Percentiles rank a stretch among this genome's conserved stretches.
phyloP scores from a whole-genome alignment of 2,888 invertebrate species.

The Lycaena phlaeas region DNA sequence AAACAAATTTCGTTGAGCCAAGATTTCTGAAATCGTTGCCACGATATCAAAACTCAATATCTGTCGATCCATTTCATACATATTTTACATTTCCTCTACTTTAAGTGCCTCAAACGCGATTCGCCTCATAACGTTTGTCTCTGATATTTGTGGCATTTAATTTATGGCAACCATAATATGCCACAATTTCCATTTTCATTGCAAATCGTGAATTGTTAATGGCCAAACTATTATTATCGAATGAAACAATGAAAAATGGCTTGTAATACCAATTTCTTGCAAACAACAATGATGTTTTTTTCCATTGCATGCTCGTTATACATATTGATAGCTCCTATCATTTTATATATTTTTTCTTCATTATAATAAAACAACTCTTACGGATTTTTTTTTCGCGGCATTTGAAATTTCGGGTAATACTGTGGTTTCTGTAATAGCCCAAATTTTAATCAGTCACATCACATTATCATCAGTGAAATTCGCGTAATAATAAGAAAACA shows the following conservation, averaged over 20 bases:
- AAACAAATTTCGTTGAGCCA: conserved; percentile 17
- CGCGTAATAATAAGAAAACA: too few relatives aligned
- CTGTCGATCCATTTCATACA: conserved; percentile 52
- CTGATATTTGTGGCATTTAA: conserved; percentile 1
- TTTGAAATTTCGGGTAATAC: too few relatives aligned
- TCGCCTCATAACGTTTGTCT: background rate
- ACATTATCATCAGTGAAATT: too few relatives aligned
- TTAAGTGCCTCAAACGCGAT: conserved; percentile 10
- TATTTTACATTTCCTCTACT: conserved; percentile 49
- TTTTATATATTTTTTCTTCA: too few relatives aligned
- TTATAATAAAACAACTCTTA: too few relatives aligned
- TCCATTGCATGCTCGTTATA: too few relatives aligned
- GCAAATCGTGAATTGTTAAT: background rate
- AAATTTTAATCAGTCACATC: too few relatives aligned
- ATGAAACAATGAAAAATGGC: background rate
- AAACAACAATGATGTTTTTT: too few relatives aligned
- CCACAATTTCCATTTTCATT: background rate
- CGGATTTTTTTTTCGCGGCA: too few relatives aligned
- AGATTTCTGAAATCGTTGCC: conserved; percentile 39
- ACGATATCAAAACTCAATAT: conserved; percentile 59
- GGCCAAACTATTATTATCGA: background rate
- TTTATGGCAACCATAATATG: background rate
- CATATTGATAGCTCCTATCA: too few relatives aligned
- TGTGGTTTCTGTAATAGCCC: too few relatives aligned
- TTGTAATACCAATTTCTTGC: too few relatives aligned